Conservation (phyloP, 2,113 vertebrate species). For the Alligator mississippiensis region DNA sequence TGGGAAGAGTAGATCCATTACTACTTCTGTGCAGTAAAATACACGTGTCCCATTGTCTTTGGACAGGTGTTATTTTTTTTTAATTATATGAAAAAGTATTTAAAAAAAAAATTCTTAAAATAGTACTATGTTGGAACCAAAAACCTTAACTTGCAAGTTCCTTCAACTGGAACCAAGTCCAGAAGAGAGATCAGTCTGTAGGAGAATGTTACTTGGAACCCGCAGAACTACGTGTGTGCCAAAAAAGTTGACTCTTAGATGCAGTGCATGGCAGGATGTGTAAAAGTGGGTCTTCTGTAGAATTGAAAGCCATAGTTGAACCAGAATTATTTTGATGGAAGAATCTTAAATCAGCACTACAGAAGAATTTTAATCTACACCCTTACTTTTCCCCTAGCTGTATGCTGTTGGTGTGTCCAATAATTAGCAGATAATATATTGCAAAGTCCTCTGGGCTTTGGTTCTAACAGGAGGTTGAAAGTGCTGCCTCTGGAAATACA, state of each 20-base stretch:
- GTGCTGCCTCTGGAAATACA: no score
- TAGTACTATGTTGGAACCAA: neutral
- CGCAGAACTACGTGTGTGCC: neutral
- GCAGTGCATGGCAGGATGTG: rapidly evolving
- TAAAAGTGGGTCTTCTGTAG: neutral
- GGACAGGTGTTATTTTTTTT: neutral
- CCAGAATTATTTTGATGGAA: neutral
- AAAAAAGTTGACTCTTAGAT: neutral
- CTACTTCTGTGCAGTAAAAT: neutral
- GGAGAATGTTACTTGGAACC: neutral
- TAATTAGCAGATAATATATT: neutral
- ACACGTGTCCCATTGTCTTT: neutral
- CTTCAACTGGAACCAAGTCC: neutral
- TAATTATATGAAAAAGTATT: neutral
- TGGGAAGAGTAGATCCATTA: neutral
- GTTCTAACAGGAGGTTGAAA: no score
- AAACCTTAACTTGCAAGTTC: neutral
- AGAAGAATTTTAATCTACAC: neutral
- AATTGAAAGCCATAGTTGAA: neutral
- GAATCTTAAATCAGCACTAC: neutral
- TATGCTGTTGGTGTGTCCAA: neutral
- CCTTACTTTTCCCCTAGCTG: neutral
- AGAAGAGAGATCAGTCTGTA: neutral
- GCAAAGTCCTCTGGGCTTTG: neutral
- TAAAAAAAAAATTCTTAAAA: neutral